These are phyloP conservation scores for Leucoraja ocellata DNA, from an alignment of 2,797 vertebrate species.

Conservation along the genomic window DNA sequence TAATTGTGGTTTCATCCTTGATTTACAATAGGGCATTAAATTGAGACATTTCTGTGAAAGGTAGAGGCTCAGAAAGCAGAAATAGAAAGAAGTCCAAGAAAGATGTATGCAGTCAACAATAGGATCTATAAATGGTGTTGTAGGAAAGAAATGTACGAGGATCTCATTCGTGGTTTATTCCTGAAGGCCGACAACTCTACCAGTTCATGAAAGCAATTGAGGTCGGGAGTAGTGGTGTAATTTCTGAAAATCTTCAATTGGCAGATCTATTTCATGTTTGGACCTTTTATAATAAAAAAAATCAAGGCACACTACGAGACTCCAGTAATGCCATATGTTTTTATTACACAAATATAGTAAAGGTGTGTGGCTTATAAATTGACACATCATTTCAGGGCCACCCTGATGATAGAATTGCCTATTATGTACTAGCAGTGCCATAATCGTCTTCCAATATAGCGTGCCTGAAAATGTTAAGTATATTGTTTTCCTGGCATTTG, in stretches of 20 bases:
- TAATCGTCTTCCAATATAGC: background rate
- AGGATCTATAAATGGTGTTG: background rate
- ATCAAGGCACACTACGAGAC: background rate
- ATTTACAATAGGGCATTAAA: background rate
- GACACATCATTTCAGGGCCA: background rate
- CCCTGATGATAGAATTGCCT: background rate
- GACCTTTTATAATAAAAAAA: background rate
- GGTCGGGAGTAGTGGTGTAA: background rate
- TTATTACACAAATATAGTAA: background rate
- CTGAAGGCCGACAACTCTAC: background rate
- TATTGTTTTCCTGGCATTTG: background rate
- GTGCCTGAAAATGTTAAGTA: background rate
- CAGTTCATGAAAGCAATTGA: background rate
- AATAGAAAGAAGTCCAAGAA: background rate
- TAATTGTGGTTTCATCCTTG: background rate
- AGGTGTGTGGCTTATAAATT: background rate
- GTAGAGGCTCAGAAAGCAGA: background rate
- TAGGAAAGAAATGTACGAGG: background rate
- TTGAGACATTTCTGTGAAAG: background rate
- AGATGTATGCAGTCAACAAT: background rate
- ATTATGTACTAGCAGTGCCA: background rate
- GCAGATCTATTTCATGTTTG: background rate
- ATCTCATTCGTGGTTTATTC: background rate
- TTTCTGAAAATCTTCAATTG: background rate
- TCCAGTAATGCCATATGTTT: background rate